Evolutionary conservation across 1,140 invertebrate species (phyloP).

Genomic region (Drosophila ambigua): DNA sequence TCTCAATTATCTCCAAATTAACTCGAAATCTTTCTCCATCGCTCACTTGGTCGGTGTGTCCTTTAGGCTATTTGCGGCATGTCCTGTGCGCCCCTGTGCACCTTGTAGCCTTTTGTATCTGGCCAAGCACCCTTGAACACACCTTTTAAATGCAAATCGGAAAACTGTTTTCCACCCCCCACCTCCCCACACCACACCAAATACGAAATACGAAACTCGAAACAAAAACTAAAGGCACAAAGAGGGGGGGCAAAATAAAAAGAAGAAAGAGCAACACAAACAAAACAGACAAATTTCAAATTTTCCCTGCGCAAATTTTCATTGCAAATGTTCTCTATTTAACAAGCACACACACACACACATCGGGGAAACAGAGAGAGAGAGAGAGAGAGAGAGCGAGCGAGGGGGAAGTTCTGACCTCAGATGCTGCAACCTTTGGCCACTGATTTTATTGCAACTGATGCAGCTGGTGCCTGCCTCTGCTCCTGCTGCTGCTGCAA

Average conservation of each 20-base stretch:
- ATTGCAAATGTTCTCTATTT: conserved; percentile 76
- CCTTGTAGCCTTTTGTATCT: not conserved
- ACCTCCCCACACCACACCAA: conserved; percentile 5
- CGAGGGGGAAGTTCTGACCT: conserved; percentile 59
- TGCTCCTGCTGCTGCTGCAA: conserved; percentile 65
- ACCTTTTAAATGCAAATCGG: conserved; percentile 80
- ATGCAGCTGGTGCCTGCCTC: conserved; percentile 64
- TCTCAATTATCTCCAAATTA: too few relatives aligned
- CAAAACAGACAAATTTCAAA: conserved; percentile 67
- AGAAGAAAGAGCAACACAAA: conserved; percentile 30
- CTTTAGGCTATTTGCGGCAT: too few relatives aligned
- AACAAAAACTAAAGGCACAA: conserved; percentile 17
- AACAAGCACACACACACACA: conserved; percentile 57
- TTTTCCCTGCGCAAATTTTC: conserved; percentile 70
- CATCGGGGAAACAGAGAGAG: not conserved
- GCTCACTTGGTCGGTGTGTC: too few relatives aligned
- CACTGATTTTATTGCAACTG: conserved; percentile 80
- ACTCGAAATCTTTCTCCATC: too few relatives aligned
- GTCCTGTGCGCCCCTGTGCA: not conserved
- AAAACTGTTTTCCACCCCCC: conserved; percentile 54
- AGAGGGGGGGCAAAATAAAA: not conserved
- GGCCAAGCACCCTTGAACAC: conserved; percentile 24
- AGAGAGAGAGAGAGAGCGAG: not conserved
- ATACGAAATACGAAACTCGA: conserved; percentile 34
- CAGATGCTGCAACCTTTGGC: conserved; percentile 79